phyloP scores from a whole-genome alignment of 2,888 invertebrate genomes.

The Pseudanteris insignis region DNA sequence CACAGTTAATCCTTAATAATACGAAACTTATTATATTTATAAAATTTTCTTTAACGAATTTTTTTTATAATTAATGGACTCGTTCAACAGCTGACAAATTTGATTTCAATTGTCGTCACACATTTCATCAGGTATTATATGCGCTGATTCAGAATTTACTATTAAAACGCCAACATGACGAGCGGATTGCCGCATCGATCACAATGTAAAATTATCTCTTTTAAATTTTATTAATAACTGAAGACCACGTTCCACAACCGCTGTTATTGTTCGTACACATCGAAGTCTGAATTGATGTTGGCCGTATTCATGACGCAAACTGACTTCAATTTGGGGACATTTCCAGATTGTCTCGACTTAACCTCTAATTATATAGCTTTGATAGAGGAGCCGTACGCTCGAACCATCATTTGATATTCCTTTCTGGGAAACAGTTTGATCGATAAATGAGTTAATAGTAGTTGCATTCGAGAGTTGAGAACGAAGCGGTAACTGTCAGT shows the following conservation, averaged over 20 bases:
- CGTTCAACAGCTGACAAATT: no score
- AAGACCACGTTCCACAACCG: conserved; percentile 7
- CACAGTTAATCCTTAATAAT: no score
- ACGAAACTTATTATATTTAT: no score
- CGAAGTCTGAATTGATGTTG: conserved; percentile 19
- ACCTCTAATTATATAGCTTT: conserved; percentile 36
- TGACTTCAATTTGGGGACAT: conserved; percentile 26
- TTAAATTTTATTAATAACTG: conserved; percentile 25
- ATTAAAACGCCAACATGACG: conserved; percentile 1
- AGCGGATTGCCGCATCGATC: conserved; percentile 6
- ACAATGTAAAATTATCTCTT: conserved; percentile 9
- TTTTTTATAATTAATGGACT: no score
- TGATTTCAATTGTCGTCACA: no score
- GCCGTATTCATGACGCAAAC: conserved; percentile 13
- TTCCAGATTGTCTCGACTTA: conserved; percentile 34
- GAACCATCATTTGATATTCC: conserved; percentile 26
- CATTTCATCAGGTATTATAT: no score
- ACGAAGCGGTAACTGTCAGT: conserved; percentile 32
- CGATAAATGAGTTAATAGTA: conserved; percentile 42
- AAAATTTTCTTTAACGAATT: no score
- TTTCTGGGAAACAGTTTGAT: conserved; percentile 29
- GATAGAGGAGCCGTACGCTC: conserved; percentile 19
- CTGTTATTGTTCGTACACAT: conserved; percentile 17
- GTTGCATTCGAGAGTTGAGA: conserved; percentile 27
- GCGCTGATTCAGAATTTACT: no score